A percentile compares a stretch with the other conserved stretches of the same genome.
phyloP scores from a whole-genome alignment of 2,113 vertebrate genomes.

The Callorhinus ursinus region DNA sequence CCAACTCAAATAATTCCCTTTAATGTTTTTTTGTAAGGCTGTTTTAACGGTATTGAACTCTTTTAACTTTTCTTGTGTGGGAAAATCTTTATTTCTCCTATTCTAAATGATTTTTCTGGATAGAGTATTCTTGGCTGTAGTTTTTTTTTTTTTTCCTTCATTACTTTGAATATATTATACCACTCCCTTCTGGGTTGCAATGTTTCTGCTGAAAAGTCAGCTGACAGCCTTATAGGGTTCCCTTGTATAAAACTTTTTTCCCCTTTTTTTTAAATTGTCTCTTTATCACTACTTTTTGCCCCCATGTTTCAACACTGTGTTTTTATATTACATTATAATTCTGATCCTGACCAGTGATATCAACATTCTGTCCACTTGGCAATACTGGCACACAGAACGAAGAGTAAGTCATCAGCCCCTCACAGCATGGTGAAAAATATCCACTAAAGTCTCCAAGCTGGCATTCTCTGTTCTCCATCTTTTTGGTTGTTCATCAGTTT shows the following conservation, averaged over 20 bases:
- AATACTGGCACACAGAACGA: neutral
- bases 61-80: neutral
- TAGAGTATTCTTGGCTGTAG: neutral
- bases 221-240: neutral
- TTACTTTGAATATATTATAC: neutral
- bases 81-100: neutral
- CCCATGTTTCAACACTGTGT: neutral
- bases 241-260: neutral
- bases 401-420: neutral
- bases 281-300: neutral
- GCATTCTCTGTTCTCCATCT: neutral
- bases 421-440: neutral
- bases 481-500: neutral
- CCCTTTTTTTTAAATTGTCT: neutral
- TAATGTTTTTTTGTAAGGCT: neutral
- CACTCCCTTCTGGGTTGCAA: neutral
- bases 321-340: neutral
- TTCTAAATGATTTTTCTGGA: neutral
- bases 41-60: neutral
- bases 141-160: neutral
- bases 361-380: neutral
- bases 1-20: neutral
- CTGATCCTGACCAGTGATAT: neutral
- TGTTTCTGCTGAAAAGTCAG: neutral
- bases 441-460: neutral